These are phyloP conservation scores for Pterocles orientalis DNA, from an alignment of 2,113 vertebrate species.

Conservation along the genomic window DNA sequence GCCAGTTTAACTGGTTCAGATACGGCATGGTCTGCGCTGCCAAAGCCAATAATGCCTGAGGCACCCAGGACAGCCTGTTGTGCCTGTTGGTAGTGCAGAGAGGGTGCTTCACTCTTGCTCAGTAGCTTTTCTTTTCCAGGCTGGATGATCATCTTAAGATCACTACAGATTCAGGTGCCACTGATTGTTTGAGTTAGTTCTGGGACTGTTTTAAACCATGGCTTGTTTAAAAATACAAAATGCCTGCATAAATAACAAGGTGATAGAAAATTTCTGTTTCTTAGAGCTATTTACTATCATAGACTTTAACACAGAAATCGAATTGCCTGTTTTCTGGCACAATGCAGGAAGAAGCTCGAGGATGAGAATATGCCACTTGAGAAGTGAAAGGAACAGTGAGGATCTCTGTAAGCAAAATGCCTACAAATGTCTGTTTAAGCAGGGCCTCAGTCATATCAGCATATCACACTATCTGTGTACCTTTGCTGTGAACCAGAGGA, in stretches of 20 bases:
- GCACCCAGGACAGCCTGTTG: constrained; percentile 43
- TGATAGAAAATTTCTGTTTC: not conserved
- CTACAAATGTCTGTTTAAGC: not conserved
- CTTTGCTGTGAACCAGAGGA: not conserved
- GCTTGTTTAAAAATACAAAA: not conserved
- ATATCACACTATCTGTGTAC: not conserved
- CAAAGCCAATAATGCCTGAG: constrained; percentile 28
- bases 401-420: not conserved
- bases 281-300: not conserved
- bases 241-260: not conserved
- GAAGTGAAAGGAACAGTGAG: not conserved
- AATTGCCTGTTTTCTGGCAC: not conserved
- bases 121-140: not conserved
- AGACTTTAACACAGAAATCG: not conserved
- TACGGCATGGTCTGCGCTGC: constrained; percentile 33
- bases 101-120: not conserved
- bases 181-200: not conserved
- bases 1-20: constrained; percentile 58
- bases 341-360: not conserved
- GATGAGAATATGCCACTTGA: not conserved
- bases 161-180: not conserved
- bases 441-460: not conserved
- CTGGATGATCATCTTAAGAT: not conserved
- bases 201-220: not conserved
- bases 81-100: constrained; percentile 23